Evolutionary conservation across 2,113 vertebrate genomes (phyloP), one percentile per base, ranked within the genome.

Genomic region (Pontoporia blainvillei): DNA sequence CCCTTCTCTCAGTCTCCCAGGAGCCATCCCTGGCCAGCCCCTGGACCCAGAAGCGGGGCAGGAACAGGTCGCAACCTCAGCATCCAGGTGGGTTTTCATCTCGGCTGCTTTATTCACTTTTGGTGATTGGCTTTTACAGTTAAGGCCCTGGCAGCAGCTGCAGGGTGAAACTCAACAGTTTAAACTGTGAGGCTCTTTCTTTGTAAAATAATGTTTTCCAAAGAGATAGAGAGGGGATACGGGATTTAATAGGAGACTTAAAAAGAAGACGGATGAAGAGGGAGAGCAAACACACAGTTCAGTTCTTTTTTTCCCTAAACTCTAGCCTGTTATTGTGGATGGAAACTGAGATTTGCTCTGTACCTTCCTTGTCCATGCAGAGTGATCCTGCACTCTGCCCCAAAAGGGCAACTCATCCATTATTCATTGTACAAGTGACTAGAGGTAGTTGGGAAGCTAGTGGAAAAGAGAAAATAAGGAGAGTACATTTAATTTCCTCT

Each of bases 21-120:
- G 64, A 41, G 61, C 1, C 0, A 25, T 15, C 11, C 25, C 71
- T 0, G 27, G 21, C 8, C 29, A 21, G 39, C 3, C n/a, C 18
- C 69, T 8, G 11, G 14, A 31, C 75, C 36, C 0, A 6, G 36
- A 34, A 67, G 39, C 52, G 36, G 13, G 39, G 20, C 67, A 41
- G 31, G 6, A 62, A 41, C 29, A 31, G 18, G 5, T 6, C 18
- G 29, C n/a, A 15, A 64, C 1, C 54, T n/a, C 79, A 5, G 25
- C 39, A 6, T 20, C 57, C 85, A 95, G 94, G 97, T 97, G 49
- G 31, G 96, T 90, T 49, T 71, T 54, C 0, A 0, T n/a, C 82
- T 17, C 27, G 10, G 41, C 57, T n/a, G 13, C 34, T n/a, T 73
- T 41, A 8, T 29, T 61, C 41, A 2, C 18, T 57, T 66, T 46